Conservation (phyloP, 2,888 invertebrate genomes). For the Nymphalis c-album region DNA sequence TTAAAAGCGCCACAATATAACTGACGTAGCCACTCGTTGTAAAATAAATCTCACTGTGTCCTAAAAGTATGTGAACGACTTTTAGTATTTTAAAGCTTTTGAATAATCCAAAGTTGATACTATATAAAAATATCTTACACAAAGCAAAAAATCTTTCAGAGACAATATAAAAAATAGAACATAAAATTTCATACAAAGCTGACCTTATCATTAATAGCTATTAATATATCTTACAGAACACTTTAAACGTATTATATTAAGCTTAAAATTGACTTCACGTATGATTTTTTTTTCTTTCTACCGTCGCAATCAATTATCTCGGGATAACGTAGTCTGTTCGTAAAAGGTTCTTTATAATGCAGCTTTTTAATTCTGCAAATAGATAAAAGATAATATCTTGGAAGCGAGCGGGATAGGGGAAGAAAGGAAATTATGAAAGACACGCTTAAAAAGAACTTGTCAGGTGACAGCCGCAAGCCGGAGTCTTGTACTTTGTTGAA, state of each 20-base stretch:
- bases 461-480: conserved; percentile 59
- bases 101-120: no score
- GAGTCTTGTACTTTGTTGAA: conserved; percentile 37
- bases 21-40: no score
- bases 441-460: conserved; percentile 57
- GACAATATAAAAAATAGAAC: no score
- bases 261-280: not conserved
- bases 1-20: no score
- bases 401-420: conserved; percentile 49
- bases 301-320: conserved; percentile 39
- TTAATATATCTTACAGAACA: no score
- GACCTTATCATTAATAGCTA: no score
- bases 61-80: no score
- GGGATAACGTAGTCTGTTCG: conserved; percentile 26
- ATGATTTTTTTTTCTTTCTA: not conserved
- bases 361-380: conserved; percentile 51
- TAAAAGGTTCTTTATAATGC: conserved; percentile 39
- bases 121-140: no score
- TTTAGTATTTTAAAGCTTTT: no score
- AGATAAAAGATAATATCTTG: conserved; percentile 60
- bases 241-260: not conserved
- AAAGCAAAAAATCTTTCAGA: no score
- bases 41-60: no score
- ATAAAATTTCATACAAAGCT: no score
- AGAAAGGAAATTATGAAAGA: conserved; percentile 62